Conservation (phyloP, 2,113 vertebrate species). For the Candoia aspera region DNA sequence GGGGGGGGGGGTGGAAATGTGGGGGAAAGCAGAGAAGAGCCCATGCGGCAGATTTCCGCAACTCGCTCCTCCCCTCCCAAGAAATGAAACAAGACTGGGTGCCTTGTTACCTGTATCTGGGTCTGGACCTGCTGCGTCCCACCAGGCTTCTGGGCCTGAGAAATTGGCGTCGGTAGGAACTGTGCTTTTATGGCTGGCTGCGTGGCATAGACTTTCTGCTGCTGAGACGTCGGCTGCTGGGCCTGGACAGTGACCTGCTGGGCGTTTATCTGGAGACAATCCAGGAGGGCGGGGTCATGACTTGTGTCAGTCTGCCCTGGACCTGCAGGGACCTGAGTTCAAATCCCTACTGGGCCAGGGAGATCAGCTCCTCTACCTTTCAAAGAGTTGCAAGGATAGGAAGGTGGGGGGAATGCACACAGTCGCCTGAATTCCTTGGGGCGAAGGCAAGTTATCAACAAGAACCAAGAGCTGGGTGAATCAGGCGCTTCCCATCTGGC, state of each 20-base stretch:
- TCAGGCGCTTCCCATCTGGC: neutral
- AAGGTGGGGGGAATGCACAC: neutral
- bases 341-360: neutral
- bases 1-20: no score
- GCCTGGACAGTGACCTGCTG: conserved; percentile 87
- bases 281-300: neutral
- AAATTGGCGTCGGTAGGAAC: conserved; percentile 86
- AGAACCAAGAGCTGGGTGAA: neutral
- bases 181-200: conserved; percentile 92
- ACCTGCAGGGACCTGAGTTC: neutral
- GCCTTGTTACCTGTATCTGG: conserved; percentile 76
- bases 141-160: conserved; percentile 86
- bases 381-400: neutral
- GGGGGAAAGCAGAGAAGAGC: neutral
- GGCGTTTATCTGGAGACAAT: conserved; percentile 69
- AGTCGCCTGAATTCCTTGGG: neutral
- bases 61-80: neutral
- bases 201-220: conserved; percentile 90
- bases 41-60: neutral
- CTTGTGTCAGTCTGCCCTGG: neutral
- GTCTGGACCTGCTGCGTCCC: conserved; percentile 92
- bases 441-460: neutral
- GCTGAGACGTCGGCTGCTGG: conserved; percentile 79
- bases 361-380: neutral
- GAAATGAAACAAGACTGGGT: conserved; percentile 18